Base-by-base conservation (phyloP, 2,113 vertebrate species). In the Boulengeromyrus knoepffleri region DNA sequence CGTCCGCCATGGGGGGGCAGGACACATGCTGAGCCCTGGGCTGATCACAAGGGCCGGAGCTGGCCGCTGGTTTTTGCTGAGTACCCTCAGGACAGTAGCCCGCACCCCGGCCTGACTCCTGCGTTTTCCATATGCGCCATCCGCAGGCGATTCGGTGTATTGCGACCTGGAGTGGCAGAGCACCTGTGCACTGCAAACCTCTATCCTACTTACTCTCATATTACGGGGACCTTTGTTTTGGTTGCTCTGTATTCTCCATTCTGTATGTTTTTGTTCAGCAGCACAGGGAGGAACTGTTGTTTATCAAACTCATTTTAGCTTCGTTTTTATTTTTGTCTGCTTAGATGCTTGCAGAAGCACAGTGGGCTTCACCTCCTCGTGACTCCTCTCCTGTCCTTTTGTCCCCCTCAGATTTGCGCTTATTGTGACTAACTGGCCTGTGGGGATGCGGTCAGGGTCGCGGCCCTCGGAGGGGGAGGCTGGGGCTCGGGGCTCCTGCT, bases 1-100 rank as follows among this genome's bases (percentile, higher is more conserved):
- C 85, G 56, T 90, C 90, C 87, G 89, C 92, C 91, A 83, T 80
- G 70, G 21, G 53, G 42, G 45, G n/a, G 46, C 36, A 50, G 66
- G 24, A 13, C 2, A 42, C 70, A 39, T 27, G 70, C 31, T 5
- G 49, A 27, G 42, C 6, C 45, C 56, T 21, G 49, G 24, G 42
- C 83, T 3, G n/a, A 52, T 53, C 47, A 52, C n/a, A 49, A 36
- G 45, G 46, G 31, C 85, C n/a, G 19, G 0, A 17, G 88, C 12
- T 42, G 36, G 17, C 3, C 0, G 36, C 31, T 52, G 66, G 46
- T 27, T 24, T 50, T 88, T 88, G 3, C 39, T 0, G 47, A 13
- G 12, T 46, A 13, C 45, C 58, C n/a, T 27, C 24, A 12, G 58
- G 58, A 27, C 8, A 62, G 58, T 27, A 2, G 24, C 7, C 56